phyloP scores from a whole-genome alignment of 2,888 invertebrate species.

The Melikaiella ostensackeni region DNA sequence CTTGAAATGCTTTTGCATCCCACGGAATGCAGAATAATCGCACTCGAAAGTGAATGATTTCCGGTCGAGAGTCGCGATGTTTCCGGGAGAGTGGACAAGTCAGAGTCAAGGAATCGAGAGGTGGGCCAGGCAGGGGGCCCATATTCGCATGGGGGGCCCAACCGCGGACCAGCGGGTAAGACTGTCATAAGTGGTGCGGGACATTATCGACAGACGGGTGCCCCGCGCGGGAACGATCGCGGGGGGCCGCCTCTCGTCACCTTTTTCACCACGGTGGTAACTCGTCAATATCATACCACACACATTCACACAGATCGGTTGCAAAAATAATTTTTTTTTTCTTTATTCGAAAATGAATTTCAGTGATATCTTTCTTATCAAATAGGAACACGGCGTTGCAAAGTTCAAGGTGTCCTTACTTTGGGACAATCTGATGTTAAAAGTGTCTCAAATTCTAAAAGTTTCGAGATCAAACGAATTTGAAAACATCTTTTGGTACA shows the following conservation, averaged over 20 bases:
- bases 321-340: background rate
- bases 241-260: slow-evolving; percentile 68
- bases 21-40: slow-evolving; percentile 7
- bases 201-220: slow-evolving; percentile 75
- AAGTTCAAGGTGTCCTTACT: no score
- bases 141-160: slow-evolving; percentile 62
- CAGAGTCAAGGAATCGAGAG: slow-evolving; percentile 63
- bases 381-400: no score
- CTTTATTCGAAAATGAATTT: background rate
- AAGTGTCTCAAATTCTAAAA: no score
- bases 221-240: slow-evolving; percentile 74
- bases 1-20: slow-evolving; percentile 40
- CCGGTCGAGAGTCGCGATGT: slow-evolving; percentile 63
- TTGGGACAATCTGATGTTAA: no score
- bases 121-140: slow-evolving; percentile 59
- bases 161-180: slow-evolving; percentile 52
- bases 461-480: no score
- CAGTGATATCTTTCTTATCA: no score
- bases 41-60: slow-evolving; percentile 39
- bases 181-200: slow-evolving; percentile 60
- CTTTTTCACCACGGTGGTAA: slow-evolving; percentile 36
- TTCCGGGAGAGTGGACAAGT: slow-evolving; percentile 74
- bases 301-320: background rate
- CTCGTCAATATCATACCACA: slow-evolving; percentile 15
- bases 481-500: no score